Conservation (phyloP, 2,888 invertebrate species). For the Abscondita cerata region DNA sequence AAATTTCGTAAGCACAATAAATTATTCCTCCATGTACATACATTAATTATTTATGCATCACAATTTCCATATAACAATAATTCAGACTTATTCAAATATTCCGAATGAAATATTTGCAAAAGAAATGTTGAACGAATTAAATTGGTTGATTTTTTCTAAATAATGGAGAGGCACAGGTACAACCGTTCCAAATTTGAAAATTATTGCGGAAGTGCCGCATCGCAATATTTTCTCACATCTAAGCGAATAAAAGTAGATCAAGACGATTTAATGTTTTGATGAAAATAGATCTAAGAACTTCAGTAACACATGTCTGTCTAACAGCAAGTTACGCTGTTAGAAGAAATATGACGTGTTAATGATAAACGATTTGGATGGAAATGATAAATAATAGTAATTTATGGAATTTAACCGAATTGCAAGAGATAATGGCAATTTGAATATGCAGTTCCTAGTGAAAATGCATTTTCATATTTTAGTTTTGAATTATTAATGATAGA, state of each 20-base stretch:
- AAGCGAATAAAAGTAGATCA: conserved; percentile 20
- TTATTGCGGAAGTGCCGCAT: conserved; percentile 17
- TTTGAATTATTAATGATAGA: conserved; percentile 19
- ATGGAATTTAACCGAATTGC: conserved; percentile 14
- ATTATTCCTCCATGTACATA: too few species aligned
- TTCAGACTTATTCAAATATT: too few species aligned
- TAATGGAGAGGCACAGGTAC: too few species aligned
- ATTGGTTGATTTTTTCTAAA: too few species aligned
- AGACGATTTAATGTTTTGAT: conserved; percentile 27
- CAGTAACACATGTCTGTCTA: conserved; percentile 10
- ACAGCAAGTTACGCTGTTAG: conserved; percentile 6
- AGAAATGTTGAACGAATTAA: too few species aligned
- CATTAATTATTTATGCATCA: too few species aligned
- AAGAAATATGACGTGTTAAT: conserved; percentile 6
- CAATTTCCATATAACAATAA: too few species aligned
- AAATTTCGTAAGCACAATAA: too few species aligned
- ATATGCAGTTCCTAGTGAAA: conserved; percentile 14
- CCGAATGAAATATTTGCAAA: too few species aligned
- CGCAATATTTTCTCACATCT: conserved; percentile 14
- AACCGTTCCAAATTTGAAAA: conserved; percentile 13
- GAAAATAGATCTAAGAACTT: conserved; percentile 27
- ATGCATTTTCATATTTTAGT: conserved; percentile 23
- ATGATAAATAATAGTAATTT: conserved; percentile 14
- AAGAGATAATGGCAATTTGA: conserved; percentile 24
- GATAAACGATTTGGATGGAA: conserved; percentile 17